Percentiles rank a stretch among this genome's conserved stretches.
Conservation (phyloP, 2,113 vertebrate species). For the Nanorana parkeri region DNA sequence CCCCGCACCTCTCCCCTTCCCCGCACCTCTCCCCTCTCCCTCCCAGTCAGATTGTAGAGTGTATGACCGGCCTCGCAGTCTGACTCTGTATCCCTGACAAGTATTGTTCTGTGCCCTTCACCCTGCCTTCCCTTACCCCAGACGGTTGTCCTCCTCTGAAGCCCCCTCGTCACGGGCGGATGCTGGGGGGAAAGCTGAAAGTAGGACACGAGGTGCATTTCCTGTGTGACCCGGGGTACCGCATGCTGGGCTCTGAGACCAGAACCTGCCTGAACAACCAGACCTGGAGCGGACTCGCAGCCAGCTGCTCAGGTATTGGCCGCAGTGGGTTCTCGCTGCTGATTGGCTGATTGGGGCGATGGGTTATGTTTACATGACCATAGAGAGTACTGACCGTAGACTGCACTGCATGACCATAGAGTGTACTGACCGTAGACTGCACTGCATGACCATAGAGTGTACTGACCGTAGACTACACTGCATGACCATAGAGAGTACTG, state of each 20-base stretch:
- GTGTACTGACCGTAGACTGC: too few relatives aligned
- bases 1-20: neutral
- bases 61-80: too few relatives aligned
- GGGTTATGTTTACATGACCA: too few relatives aligned
- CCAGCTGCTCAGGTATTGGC: constrained; percentile 76
- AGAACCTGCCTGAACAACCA: constrained; percentile 75
- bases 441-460: too few relatives aligned
- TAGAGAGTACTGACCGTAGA: too few relatives aligned
- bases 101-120: neutral
- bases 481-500: too few relatives aligned
- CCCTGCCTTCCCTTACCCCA: constrained; percentile 26
- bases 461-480: too few relatives aligned
- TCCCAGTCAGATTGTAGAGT: neutral
- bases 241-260: constrained; percentile 78
- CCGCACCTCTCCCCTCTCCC: neutral
- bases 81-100: too few relatives aligned
- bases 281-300: constrained; percentile 78
- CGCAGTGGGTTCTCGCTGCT: too few relatives aligned
- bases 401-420: too few relatives aligned
- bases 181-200: constrained; percentile 72
- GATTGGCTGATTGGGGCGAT: too few relatives aligned
- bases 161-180: constrained; percentile 71
- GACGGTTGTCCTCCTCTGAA: constrained; percentile 75
- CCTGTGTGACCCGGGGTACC: constrained; percentile 75
- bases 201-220: constrained; percentile 83